These are phyloP conservation scores for Cheirogaleus major DNA, from an alignment of 2,797 vertebrate genomes.

Conservation along the genomic window DNA sequence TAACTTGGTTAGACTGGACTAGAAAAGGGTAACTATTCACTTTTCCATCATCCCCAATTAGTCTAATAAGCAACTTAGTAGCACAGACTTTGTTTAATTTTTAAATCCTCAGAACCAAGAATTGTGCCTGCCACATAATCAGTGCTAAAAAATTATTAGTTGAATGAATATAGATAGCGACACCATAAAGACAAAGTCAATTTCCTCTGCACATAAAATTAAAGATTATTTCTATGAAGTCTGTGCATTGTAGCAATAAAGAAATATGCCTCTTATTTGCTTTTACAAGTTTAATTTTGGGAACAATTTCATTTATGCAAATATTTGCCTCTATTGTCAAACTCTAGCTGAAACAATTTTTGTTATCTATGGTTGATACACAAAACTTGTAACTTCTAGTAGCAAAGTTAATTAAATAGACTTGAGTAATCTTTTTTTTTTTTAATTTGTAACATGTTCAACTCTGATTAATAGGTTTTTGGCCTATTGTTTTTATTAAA, in stretches of 20 bases:
- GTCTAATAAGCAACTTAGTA: neutral
- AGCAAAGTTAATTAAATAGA: slow-evolving; percentile 40
- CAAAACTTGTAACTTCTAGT: slow-evolving; percentile 22
- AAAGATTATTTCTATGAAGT: slow-evolving; percentile 35
- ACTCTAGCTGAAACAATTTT: slow-evolving; percentile 33
- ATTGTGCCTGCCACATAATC: neutral
- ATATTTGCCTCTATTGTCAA: slow-evolving; percentile 52
- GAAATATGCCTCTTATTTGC: slow-evolving; percentile 41
- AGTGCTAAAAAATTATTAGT: neutral
- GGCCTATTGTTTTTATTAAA: neutral
- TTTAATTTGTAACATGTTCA: neutral
- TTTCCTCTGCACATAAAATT: slow-evolving; percentile 50
- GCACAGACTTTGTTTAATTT: slow-evolving; percentile 21
- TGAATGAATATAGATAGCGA: neutral
- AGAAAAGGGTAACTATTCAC: neutral
- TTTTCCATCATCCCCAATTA: neutral
- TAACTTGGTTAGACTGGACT: neutral
- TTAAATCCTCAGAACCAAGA: neutral
- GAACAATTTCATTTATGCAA: slow-evolving; percentile 43
- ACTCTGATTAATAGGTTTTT: neutral
- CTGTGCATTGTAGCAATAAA: slow-evolving; percentile 7
- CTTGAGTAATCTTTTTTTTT: neutral
- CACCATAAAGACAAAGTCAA: neutral
- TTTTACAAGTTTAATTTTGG: slow-evolving; percentile 55
- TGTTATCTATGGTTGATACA: neutral